Evolutionary conservation across 2,888 invertebrate species (phyloP).

Genomic region (Agonopterix heracliana): DNA sequence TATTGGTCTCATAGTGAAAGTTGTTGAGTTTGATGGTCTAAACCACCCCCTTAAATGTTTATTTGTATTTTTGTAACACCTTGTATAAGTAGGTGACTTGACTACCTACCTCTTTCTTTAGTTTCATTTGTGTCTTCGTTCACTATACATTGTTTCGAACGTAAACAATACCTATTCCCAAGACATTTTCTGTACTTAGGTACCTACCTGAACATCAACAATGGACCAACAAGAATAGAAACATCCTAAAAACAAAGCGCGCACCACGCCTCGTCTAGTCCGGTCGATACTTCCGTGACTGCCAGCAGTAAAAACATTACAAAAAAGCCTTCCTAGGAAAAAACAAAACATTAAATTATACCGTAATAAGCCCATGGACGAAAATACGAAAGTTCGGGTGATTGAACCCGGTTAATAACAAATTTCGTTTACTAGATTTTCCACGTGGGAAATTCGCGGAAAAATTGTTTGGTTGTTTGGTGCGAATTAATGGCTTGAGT

Average conservation of each 20-base stretch:
- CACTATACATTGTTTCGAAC: too few relatives aligned
- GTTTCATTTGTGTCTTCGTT: too few relatives aligned
- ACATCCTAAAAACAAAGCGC: conserved; percentile 14
- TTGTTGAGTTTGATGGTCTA: too few relatives aligned
- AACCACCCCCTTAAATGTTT: too few relatives aligned
- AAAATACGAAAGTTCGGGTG: conserved; percentile 58
- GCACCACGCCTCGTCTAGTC: conserved; percentile 15
- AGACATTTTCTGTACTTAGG: too few relatives aligned
- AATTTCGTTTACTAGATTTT: conserved; percentile 46
- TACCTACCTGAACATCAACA: too few relatives aligned
- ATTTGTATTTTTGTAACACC: too few relatives aligned
- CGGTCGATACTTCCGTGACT: conserved; percentile 72
- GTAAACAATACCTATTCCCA: too few relatives aligned
- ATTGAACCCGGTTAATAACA: conserved; percentile 52
- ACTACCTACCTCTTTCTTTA: too few relatives aligned
- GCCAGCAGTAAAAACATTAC: conserved; percentile 52
- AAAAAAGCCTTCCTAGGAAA: conserved; percentile 53
- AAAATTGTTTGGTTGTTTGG: conserved; percentile 22
- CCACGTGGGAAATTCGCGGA: conserved; percentile 68
- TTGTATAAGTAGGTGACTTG: too few relatives aligned
- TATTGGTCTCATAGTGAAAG: too few relatives aligned
- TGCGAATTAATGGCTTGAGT: conserved; percentile 1
- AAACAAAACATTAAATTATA: conserved; percentile 69
- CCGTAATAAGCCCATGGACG: conserved; percentile 60
- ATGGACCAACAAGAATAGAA: neutral